Percentiles rank a stretch among this genome's conserved stretches.
These are phyloP conservation scores for Macrosteles quadrilineatus DNA, from an alignment of 1,140 invertebrate species.

Conservation along the genomic window DNA sequence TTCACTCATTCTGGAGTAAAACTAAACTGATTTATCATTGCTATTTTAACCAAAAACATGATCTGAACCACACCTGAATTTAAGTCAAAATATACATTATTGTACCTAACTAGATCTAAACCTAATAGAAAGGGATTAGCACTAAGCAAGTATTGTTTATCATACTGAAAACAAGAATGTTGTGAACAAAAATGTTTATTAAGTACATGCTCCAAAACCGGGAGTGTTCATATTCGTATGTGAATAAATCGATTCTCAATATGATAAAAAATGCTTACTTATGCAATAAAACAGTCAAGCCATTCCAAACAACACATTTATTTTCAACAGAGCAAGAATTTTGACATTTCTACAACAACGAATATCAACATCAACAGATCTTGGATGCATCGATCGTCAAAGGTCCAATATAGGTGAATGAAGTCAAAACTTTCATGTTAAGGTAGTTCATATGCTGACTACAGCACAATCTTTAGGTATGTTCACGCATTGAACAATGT, in stretches of 20 bases:
- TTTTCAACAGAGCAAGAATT: slow-evolving; percentile 12
- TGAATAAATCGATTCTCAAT: slow-evolving; percentile 32
- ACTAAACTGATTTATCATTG: no score
- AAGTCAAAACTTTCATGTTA: not conserved
- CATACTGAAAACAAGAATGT: slow-evolving; percentile 31
- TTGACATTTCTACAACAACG: slow-evolving; percentile 25
- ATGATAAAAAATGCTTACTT: slow-evolving; percentile 39
- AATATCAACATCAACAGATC: slow-evolving; percentile 38
- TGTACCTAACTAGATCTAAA: no score
- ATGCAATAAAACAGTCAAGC: slow-evolving; percentile 24
- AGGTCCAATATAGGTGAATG: not conserved
- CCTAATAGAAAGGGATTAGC: not conserved
- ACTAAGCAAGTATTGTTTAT: slow-evolving; percentile 37
- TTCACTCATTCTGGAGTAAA: no score
- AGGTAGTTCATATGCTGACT: no score
- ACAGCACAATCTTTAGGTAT: no score
- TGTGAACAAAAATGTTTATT: slow-evolving; percentile 1
- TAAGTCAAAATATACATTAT: no score
- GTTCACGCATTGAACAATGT: no score
- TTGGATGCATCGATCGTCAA: slow-evolving; percentile 29
- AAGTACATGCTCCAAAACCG: slow-evolving; percentile 35
- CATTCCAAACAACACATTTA: slow-evolving; percentile 21
- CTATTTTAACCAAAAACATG: no score
- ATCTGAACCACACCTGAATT: no score
- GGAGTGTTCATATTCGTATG: slow-evolving; percentile 37